These are phyloP conservation scores for Merluccius polli DNA, from an alignment of 2,797 vertebrate species.

Conservation along the genomic window DNA sequence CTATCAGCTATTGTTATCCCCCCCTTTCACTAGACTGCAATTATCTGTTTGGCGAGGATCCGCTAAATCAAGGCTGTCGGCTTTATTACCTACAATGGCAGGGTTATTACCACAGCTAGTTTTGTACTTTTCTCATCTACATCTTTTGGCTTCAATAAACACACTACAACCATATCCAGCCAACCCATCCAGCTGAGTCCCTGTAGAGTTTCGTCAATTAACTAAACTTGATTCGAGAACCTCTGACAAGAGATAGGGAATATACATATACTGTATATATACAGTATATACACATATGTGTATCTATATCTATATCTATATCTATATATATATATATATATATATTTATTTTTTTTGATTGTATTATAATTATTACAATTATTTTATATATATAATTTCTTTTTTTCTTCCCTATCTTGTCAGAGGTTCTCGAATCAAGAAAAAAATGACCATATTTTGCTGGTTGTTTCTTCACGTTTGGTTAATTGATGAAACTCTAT, in stretches of 20 bases:
- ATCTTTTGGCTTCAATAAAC: slow-evolving; percentile 21
- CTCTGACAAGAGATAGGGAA: slow-evolving; percentile 36
- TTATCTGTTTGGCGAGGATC: slow-evolving; percentile 33
- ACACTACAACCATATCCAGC: slow-evolving; percentile 17
- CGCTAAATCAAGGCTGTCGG: slow-evolving; percentile 46
- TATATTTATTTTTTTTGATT: too few relatives aligned
- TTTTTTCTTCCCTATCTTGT: slow-evolving; percentile 28
- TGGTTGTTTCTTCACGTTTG: slow-evolving; percentile 20
- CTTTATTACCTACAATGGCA: slow-evolving; percentile 48
- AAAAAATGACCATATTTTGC: not conserved
- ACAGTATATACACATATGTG: too few relatives aligned
- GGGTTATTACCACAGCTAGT: slow-evolving; percentile 40
- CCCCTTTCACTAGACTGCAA: slow-evolving; percentile 31
- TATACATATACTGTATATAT: slow-evolving; percentile 10
- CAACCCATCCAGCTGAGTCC: slow-evolving; percentile 39
- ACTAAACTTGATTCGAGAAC: slow-evolving; percentile 23
- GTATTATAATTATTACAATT: too few relatives aligned
- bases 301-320: too few relatives aligned
- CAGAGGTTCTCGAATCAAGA: slow-evolving; percentile 18
- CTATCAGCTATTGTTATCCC: slow-evolving; percentile 3
- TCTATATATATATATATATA: too few relatives aligned
- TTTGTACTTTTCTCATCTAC: slow-evolving; percentile 30
- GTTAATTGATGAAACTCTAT: slow-evolving; percentile 60
- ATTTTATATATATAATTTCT: too few relatives aligned
- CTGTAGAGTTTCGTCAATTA: slow-evolving; percentile 57